Conservation (phyloP, 2,797 vertebrate genomes). For the Antrozous pallidus region DNA sequence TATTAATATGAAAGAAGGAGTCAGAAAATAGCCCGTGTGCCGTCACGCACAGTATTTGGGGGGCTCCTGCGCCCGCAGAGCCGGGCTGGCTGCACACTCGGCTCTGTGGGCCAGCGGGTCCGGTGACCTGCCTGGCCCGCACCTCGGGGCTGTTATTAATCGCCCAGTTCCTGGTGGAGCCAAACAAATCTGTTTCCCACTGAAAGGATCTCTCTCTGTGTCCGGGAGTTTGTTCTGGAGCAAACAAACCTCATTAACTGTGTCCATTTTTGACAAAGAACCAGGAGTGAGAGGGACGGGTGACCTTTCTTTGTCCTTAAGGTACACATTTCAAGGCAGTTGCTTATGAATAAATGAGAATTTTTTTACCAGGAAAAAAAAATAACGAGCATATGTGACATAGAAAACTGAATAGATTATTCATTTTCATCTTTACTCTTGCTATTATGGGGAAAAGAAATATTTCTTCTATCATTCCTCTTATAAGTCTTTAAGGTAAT, state of each 20-base stretch:
- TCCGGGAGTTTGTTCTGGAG: slow-evolving; percentile 94
- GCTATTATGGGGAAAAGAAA: not conserved
- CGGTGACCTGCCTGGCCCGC: slow-evolving; percentile 92
- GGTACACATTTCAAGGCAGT: slow-evolving; percentile 80
- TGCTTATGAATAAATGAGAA: slow-evolving; percentile 72
- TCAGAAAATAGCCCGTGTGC: slow-evolving; percentile 84
- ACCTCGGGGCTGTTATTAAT: slow-evolving; percentile 97
- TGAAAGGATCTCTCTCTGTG: slow-evolving; percentile 99
- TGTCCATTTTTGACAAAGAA: slow-evolving; percentile 91
- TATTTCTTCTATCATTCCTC: slow-evolving; percentile 40
- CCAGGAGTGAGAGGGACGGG: slow-evolving; percentile 83
- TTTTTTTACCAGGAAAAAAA: slow-evolving; percentile 78
- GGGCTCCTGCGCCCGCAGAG: slow-evolving; percentile 75
- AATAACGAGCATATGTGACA: slow-evolving; percentile 63
- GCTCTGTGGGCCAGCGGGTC: slow-evolving; percentile 84
- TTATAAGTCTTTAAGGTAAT: slow-evolving; percentile 45
- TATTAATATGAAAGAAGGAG: slow-evolving; percentile 91
- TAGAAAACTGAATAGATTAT: slow-evolving; percentile 41
- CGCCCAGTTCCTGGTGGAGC: slow-evolving; percentile 97
- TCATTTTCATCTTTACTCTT: slow-evolving; percentile 63
- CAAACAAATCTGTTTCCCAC: slow-evolving; percentile 99
- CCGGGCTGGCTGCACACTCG: slow-evolving; percentile 78
- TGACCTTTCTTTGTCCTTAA: slow-evolving; percentile 90
- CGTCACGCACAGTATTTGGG: slow-evolving; percentile 80
- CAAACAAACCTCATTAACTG: slow-evolving; percentile 99